Percentiles rank a stretch among this genome's conserved stretches.
Evolutionary conservation across 2,113 vertebrate species (phyloP).

Genomic region (Eurystomus gularis): DNA sequence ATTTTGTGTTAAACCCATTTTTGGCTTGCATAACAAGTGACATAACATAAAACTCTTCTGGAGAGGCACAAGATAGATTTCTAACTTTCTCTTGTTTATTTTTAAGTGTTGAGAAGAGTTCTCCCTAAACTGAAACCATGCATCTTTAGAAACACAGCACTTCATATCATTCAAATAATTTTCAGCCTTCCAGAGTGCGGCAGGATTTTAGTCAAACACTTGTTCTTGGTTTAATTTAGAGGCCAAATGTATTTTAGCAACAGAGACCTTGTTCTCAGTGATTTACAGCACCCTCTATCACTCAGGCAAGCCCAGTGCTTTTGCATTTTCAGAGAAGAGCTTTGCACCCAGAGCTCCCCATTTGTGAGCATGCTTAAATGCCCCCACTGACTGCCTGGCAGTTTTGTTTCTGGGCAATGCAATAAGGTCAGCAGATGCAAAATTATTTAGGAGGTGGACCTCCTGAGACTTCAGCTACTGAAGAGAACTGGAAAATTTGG

Average conservation of each 20-base stretch:
- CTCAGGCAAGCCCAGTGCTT: background rate
- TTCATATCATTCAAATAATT: background rate
- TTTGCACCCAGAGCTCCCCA: background rate
- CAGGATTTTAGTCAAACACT: background rate
- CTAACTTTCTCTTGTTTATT: background rate
- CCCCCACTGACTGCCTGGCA: background rate
- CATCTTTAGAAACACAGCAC: background rate
- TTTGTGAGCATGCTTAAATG: background rate
- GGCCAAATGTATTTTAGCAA: background rate
- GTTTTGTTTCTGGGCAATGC: background rate
- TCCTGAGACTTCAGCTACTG: constrained; percentile 25
- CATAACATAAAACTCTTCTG: background rate
- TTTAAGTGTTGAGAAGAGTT: background rate
- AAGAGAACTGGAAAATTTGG: constrained; percentile 52
- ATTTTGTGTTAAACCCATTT: constrained; percentile 32
- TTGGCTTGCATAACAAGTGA: background rate
- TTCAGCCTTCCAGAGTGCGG: background rate
- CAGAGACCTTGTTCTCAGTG: background rate
- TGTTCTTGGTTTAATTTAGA: background rate
- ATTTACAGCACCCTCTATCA: background rate
- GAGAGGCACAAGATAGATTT: background rate
- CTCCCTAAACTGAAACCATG: background rate
- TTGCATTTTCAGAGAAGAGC: background rate
- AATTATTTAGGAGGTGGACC: constrained; percentile 1
- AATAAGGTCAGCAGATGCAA: background rate